Evolutionary conservation across 2,797 vertebrate species (phyloP).

Genomic region (Spinibarbus caldwelli): DNA sequence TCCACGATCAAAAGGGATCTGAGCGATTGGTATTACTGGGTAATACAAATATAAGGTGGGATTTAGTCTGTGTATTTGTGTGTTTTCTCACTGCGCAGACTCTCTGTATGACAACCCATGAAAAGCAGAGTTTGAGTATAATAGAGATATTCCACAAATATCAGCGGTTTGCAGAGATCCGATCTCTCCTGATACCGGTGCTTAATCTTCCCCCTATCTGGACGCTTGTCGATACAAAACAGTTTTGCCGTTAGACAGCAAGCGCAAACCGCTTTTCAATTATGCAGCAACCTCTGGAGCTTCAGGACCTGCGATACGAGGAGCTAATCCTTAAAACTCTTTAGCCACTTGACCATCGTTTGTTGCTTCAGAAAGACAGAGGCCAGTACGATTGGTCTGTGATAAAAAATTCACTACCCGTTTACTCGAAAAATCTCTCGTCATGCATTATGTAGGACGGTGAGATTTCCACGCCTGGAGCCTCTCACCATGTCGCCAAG

Average conservation of each 20-base stretch:
- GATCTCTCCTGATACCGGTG: constrained; percentile 2
- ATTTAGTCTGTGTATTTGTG: constrained; percentile 32
- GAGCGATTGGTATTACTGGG: not conserved
- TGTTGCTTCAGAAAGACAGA: constrained; percentile 51
- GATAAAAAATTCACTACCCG: constrained; percentile 63
- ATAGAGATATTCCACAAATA: constrained; percentile 24
- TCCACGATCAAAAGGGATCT: constrained; percentile 15
- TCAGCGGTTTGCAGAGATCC: constrained; percentile 16
- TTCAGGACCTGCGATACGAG: constrained; percentile 13
- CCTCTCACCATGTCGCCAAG: constrained; percentile 28
- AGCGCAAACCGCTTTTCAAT: constrained; percentile 48
- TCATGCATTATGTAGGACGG: constrained; percentile 62
- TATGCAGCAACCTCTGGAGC: constrained; percentile 40
- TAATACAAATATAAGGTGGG: constrained; percentile 31
- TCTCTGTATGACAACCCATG: constrained; percentile 3
- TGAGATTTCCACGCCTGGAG: constrained; percentile 42
- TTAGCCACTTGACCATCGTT: constrained; percentile 48
- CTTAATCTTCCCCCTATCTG: constrained; percentile 20
- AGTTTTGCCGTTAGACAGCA: constrained; percentile 10
- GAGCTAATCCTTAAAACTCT: constrained; percentile 43
- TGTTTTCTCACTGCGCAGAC: not conserved
- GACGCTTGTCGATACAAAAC: constrained; percentile 34
- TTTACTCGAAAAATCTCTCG: constrained; percentile 57
- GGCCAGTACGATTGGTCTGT: constrained; percentile 47
- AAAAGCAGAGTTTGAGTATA: constrained; percentile 17